Conservation (phyloP, 2,888 invertebrate genomes). For the Diaphora mendica region DNA sequence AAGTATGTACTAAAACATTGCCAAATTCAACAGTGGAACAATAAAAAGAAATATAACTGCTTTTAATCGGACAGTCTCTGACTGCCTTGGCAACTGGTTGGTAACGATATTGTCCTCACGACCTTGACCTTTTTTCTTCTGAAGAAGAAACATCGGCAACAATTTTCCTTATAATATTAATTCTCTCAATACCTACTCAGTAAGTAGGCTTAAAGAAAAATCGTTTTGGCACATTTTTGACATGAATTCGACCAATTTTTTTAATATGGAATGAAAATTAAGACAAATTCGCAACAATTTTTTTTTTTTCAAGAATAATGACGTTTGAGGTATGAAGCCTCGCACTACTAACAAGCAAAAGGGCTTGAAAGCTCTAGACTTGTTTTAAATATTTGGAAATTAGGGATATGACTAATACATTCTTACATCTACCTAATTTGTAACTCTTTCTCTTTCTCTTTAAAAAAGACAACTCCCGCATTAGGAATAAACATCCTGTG, state of each 20-base stretch:
- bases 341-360: not conserved
- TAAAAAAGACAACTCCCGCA: no score
- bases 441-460: no score
- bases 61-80: constrained; percentile 5
- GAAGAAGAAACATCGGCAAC: not conserved
- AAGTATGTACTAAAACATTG: constrained; percentile 35
- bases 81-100: constrained; percentile 11
- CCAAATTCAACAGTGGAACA: constrained; percentile 25
- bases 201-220: not conserved
- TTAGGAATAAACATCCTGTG: no score
- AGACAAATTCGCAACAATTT: no score
- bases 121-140: constrained; percentile 14
- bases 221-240: no score
- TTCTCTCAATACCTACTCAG: not conserved
- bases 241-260: not conserved
- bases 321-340: not conserved
- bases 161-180: constrained; percentile 3
- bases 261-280: not conserved
- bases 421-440: not conserved
- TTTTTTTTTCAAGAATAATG: no score
- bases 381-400: not conserved
- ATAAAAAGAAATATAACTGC: constrained; percentile 21
- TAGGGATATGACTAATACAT: not conserved
- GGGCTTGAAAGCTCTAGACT: not conserved
- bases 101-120: constrained; percentile 14